Percentiles rank a stretch among this genome's conserved stretches.
Evolutionary conservation across 2,888 invertebrate species (phyloP).

Genomic region (Nemoura dubitans): DNA sequence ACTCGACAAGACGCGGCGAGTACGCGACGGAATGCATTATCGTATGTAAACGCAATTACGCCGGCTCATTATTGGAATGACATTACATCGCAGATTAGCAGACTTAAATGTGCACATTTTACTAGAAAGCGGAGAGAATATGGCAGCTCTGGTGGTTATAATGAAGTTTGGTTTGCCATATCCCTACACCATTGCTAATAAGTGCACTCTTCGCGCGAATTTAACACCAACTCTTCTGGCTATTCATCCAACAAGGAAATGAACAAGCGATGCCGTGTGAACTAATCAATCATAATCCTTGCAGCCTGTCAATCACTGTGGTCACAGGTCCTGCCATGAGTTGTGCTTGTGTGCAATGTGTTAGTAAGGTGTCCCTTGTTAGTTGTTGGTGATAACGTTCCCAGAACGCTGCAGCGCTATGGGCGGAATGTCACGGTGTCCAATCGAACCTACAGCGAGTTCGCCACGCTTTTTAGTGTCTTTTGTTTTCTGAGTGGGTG

Average conservation of each 20-base stretch:
- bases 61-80: background rate
- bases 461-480: background rate
- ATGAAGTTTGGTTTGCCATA: no score
- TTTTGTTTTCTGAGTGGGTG: constrained; percentile 20
- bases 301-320: background rate
- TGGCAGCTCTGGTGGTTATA: no score
- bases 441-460: background rate
- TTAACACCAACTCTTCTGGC: no score
- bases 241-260: background rate
- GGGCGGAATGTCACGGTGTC: background rate
- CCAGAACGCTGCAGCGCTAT: background rate
- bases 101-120: no score
- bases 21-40: background rate
- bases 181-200: no score
- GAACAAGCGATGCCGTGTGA: background rate
- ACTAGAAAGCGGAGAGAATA: no score
- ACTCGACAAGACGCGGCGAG: background rate
- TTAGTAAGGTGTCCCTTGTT: background rate
- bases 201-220: no score
- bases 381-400: background rate
- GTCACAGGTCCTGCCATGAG: background rate
- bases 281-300: background rate
- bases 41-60: background rate
- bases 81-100: no score
- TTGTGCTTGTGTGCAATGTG: background rate